phyloP scores from a whole-genome alignment of 1,140 invertebrate genomes.

The Eubasilissa regina region DNA sequence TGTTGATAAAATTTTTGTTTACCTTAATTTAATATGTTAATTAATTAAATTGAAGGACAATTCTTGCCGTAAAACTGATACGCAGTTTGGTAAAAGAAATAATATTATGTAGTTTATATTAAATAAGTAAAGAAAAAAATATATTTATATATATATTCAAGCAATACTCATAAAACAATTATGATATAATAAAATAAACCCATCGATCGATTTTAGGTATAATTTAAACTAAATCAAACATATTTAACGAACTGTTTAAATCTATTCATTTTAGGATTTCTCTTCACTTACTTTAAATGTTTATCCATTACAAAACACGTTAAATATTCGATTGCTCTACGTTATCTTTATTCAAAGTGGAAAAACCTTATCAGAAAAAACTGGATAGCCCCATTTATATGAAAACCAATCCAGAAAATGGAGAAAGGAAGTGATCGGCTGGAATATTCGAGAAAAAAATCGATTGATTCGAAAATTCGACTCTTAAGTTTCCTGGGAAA shows the following conservation, averaged over 20 bases:
- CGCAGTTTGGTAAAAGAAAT: too few species aligned
- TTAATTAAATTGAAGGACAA: too few species aligned
- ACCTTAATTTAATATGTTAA: too few species aligned
- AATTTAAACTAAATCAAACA: neutral
- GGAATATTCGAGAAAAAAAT: neutral
- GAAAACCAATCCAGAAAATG: conserved; percentile 20
- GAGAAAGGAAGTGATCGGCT: neutral
- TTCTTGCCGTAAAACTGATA: too few species aligned
- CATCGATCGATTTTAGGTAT: too few species aligned
- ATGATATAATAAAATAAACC: too few species aligned
- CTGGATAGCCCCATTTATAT: neutral
- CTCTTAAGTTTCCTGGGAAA: too few species aligned
- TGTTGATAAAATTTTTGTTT: too few species aligned
- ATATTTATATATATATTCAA: too few species aligned
- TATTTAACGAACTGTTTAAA: neutral
- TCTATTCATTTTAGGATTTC: conserved; percentile 8
- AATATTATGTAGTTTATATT: too few species aligned
- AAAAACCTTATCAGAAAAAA: conserved; percentile 40
- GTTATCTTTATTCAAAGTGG: conserved; percentile 32
- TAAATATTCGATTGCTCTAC: conserved; percentile 27
- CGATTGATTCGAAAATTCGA: neutral
- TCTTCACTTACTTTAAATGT: conserved; percentile 22
- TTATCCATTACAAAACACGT: conserved; percentile 35
- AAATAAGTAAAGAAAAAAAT: too few species aligned
- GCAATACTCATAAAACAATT: too few species aligned